Evolutionary conservation across 2,888 invertebrate genomes (phyloP), one percentile per base, ranked within the genome.

Genomic region (Oxyteleia sp.): DNA sequence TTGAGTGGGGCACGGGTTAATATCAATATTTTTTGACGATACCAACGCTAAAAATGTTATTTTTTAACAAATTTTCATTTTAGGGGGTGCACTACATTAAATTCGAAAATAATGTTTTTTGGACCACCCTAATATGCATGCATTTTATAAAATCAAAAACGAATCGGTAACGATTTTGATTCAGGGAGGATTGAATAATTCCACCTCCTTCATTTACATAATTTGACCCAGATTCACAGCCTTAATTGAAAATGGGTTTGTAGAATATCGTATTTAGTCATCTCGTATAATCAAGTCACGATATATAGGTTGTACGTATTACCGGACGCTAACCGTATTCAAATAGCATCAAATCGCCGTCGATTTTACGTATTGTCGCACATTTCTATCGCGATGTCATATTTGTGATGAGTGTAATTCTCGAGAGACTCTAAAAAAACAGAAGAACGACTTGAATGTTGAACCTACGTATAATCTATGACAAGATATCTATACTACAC

Each of bases 201-300:
- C 15, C 18, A 29, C 18, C 20, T 47, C 41, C 49, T 66, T 75
- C 47, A 66, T 75, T 66, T 66, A 35, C 66, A 75, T 66, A 66
- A 74, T 74, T 74, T 66, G 66, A 75, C 75, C 75, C 20, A 66
- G 66, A 75, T 75, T 66, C 16, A 11, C 16, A 59, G 57, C 38
- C 38, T 74, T 75, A 66, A 75, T 66, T 75, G 66, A 66, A 75
- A 64, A 59, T 59, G 66, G 66, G 66, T 75, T 74, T 57, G 66
- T 75, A 76, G 76, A 64, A 75, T 76, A 51, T 76, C 63, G 29
- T 18, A 66, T 57, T 74, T 55, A 75, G 57, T 41, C 59, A 64
- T 75, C 66, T 47, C 26, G 23, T 49, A 23, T 75, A 75, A 66
- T 75, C 53, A 15, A 57, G 10, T 66, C 49, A 57, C 11, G 64